Percentiles rank a stretch among this genome's conserved stretches.
These are phyloP conservation scores for Empidonax traillii DNA, from an alignment of 2,113 vertebrate genomes.

Conservation along the genomic window DNA sequence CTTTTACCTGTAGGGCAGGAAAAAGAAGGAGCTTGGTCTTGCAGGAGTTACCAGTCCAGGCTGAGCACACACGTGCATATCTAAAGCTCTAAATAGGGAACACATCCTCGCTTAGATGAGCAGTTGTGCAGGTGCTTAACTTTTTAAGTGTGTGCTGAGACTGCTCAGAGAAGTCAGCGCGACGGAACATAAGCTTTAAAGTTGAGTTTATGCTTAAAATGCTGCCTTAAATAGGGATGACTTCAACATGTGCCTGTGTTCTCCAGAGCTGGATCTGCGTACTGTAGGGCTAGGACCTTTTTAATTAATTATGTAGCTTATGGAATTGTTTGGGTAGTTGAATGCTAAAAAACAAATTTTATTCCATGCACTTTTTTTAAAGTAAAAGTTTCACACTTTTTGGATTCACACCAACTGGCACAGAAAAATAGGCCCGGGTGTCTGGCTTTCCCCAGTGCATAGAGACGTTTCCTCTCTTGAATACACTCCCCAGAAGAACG, in stretches of 20 bases:
- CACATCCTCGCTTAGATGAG: not conserved
- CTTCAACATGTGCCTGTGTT: slow-evolving; percentile 33
- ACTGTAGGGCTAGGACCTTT: slow-evolving; percentile 11
- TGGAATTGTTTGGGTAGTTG: not conserved
- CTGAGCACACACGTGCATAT: not conserved
- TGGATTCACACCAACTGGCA: not conserved
- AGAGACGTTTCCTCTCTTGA: not conserved
- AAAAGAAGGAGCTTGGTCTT: not conserved
- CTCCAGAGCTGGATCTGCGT: not conserved
- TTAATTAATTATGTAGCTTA: not conserved
- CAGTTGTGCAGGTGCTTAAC: not conserved
- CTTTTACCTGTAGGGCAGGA: not conserved
- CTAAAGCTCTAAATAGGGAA: not conserved
- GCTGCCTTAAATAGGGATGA: slow-evolving; percentile 57
- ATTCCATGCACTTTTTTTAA: not conserved
- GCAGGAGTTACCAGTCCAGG: not conserved
- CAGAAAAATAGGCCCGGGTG: not conserved
- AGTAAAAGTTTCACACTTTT: not conserved
- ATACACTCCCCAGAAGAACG: not conserved
- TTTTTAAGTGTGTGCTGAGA: not conserved
- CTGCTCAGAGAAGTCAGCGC: not conserved
- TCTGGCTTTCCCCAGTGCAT: not conserved
- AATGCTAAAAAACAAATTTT: not conserved
- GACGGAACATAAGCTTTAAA: slow-evolving; percentile 20
- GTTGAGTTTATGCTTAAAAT: slow-evolving; percentile 11